Conservation (phyloP, 1,140 invertebrate species). For the Drosophila aff. region DNA sequence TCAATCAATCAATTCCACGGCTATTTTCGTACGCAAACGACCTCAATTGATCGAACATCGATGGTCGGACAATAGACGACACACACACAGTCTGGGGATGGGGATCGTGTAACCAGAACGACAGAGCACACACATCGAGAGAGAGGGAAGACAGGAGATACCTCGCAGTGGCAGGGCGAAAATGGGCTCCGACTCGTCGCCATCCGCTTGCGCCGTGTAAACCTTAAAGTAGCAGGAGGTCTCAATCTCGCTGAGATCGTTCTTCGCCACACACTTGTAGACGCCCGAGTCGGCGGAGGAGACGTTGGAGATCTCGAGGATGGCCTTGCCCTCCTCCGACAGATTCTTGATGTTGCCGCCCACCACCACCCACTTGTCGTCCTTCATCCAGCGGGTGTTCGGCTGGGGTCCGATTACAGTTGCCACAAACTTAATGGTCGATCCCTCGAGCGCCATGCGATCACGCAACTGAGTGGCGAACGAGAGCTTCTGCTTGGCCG, state of each 20-base stretch:
- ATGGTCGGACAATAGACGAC: conserved; percentile 15
- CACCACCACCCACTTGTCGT: conserved; percentile 86
- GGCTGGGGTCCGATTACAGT: conserved; percentile 93
- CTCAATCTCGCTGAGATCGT: conserved; percentile 81
- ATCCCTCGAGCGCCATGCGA: conserved; percentile 90
- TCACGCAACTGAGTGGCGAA: conserved; percentile 94
- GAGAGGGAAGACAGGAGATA: conserved; percentile 43
- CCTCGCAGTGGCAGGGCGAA: conserved; percentile 83
- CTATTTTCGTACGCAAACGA: conserved; percentile 71
- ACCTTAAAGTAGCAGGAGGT: conserved; percentile 85
- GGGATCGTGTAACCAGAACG: conserved; percentile 61
- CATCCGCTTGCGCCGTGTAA: conserved; percentile 78
- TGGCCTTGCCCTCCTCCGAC: conserved; percentile 79
- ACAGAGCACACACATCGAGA: conserved; percentile 38
- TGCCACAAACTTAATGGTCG: conserved; percentile 93
- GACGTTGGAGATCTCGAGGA: conserved; percentile 70
- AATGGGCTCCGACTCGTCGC: conserved; percentile 83
- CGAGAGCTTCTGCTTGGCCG: conserved; percentile 77
- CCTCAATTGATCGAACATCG: conserved; percentile 60
- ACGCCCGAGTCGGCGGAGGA: conserved; percentile 72
- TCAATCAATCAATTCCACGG: conserved; percentile 60
- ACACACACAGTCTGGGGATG: conserved; percentile 27
- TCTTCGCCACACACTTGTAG: conserved; percentile 83
- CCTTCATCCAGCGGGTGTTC: conserved; percentile 93
- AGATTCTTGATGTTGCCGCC: conserved; percentile 73